Conservation (phyloP, 2,113 vertebrate genomes). For the Ciconia boyciana region DNA sequence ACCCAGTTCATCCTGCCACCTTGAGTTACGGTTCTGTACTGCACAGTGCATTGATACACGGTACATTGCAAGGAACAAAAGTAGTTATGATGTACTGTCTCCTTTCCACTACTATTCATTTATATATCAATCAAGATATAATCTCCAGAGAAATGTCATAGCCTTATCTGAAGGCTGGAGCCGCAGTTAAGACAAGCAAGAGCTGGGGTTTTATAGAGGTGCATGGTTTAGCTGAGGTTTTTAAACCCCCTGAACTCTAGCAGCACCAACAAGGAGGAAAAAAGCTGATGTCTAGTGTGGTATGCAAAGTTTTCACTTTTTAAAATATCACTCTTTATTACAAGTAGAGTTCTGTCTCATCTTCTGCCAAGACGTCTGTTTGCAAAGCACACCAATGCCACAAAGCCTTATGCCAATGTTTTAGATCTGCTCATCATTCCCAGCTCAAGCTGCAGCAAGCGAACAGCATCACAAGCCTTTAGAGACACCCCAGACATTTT, state of each 20-base stretch:
- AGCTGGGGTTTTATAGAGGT: background rate
- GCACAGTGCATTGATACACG: background rate
- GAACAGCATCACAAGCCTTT: background rate
- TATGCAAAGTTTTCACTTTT: conserved; percentile 23
- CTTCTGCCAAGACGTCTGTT: background rate
- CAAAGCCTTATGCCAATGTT: background rate
- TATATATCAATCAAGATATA: background rate
- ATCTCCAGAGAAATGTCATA: background rate
- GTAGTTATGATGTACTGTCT: background rate
- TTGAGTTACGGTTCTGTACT: background rate
- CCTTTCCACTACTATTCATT: background rate
- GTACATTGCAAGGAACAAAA: background rate
- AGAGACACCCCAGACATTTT: background rate
- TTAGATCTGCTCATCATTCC: conserved; percentile 13
- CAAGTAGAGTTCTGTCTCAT: background rate
- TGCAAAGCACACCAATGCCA: background rate
- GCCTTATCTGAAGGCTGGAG: background rate
- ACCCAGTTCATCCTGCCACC: conserved; percentile 39
- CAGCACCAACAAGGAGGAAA: background rate
- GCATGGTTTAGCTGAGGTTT: background rate
- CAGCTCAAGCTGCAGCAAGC: conserved; percentile 34
- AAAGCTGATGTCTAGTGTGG: background rate
- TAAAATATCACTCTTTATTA: background rate
- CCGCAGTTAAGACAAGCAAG: background rate
- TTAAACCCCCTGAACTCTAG: background rate